phyloP scores from a whole-genome alignment of 2,797 vertebrate genomes.

The Xenops minutus region DNA sequence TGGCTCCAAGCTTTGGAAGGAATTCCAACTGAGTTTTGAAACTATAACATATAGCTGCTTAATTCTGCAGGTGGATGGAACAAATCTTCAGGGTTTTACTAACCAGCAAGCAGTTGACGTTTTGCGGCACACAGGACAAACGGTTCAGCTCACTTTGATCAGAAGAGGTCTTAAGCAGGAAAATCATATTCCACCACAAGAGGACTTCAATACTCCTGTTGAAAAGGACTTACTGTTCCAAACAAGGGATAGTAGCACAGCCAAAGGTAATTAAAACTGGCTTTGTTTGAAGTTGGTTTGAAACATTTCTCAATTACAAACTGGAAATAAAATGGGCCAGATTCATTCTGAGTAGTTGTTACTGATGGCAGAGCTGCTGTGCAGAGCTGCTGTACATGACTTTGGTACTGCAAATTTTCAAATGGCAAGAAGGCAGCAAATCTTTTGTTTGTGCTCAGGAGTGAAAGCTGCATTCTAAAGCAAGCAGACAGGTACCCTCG shows the following conservation, averaged over 20 bases:
- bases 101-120: slow-evolving; percentile 98
- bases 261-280: slow-evolving; percentile 66
- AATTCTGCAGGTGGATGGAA: slow-evolving; percentile 88
- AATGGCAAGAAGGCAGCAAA: background rate
- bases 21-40: no score
- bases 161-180: slow-evolving; percentile 84
- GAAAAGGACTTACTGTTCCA: slow-evolving; percentile 66
- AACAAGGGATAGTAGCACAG: slow-evolving; percentile 4
- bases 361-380: background rate
- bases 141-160: slow-evolving; percentile 87
- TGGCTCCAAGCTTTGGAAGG: no score
- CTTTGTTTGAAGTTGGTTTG: background rate
- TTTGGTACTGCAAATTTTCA: background rate
- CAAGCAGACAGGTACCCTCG: background rate
- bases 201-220: slow-evolving; percentile 56
- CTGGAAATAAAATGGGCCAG: background rate
- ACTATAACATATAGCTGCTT: no score
- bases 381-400: background rate
- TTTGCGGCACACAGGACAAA: slow-evolving; percentile 90
- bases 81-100: slow-evolving; percentile 93
- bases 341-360: background rate
- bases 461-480: background rate
- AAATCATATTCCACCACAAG: slow-evolving; percentile 62
- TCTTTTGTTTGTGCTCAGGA: background rate
- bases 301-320: background rate